A percentile compares a stretch with the other conserved stretches of the same genome.
These are phyloP conservation scores for Lepidurus arcticus DNA, from an alignment of 1,140 invertebrate species.

Conservation along the genomic window DNA sequence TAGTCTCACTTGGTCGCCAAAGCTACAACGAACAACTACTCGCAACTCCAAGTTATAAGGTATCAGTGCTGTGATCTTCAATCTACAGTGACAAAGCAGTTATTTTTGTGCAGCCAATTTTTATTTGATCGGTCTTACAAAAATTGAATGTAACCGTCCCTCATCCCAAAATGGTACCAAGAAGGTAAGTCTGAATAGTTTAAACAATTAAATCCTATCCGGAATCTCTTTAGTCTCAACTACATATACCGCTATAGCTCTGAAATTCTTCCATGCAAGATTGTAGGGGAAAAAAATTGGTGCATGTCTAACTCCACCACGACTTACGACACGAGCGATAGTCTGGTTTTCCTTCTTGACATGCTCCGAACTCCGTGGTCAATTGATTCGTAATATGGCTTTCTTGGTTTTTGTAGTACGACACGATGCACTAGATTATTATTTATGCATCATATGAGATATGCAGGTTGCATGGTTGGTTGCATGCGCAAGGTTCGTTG, in stretches of 20 bases:
- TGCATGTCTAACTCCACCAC: not conserved
- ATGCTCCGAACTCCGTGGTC: not conserved
- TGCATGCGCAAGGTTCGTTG: not conserved
- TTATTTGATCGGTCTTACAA: not conserved
- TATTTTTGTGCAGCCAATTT: not conserved
- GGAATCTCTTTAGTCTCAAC: not conserved
- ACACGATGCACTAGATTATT: not conserved
- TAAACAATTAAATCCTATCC: not conserved
- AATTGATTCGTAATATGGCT: not conserved
- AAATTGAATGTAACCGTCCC: not conserved
- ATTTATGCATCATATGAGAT: not conserved
- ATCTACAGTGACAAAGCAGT: not conserved
- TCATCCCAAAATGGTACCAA: not conserved
- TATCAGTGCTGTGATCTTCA: not conserved
- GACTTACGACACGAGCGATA: not conserved
- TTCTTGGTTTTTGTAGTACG: not conserved
- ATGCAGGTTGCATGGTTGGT: not conserved
- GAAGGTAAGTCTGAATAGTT: not conserved
- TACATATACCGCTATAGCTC: not conserved
- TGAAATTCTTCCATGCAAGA: too few relatives aligned
- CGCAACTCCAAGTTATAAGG: not conserved
- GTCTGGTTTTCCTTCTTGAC: not conserved
- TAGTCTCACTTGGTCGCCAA: constrained; percentile 7
- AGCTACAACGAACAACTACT: not conserved
- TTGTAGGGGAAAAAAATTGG: not conserved